These are phyloP conservation scores for Caranx melampygus DNA, from an alignment of 2,113 vertebrate species.

Conservation along the genomic window DNA sequence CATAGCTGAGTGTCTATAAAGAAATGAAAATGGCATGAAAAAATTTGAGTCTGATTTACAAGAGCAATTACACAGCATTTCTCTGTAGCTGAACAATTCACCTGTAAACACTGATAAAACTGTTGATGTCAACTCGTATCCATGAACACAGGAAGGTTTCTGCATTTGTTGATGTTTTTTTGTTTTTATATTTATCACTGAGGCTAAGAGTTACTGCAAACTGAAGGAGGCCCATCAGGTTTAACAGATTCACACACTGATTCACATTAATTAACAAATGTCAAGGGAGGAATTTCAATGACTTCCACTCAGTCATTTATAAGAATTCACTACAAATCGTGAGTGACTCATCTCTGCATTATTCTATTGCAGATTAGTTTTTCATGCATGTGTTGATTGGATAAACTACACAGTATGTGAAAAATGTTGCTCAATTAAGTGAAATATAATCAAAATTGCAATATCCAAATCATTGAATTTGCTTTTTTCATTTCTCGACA, in stretches of 20 bases:
- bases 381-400: not conserved
- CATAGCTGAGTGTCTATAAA: constrained; percentile 57
- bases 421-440: not conserved
- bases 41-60: constrained; percentile 56
- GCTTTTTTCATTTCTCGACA: too few relatives aligned
- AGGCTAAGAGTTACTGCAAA: not conserved
- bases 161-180: not conserved
- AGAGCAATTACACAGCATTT: constrained; percentile 35
- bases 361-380: not conserved
- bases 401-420: not conserved
- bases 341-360: not conserved
- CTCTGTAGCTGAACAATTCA: constrained; percentile 53
- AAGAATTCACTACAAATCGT: not conserved
- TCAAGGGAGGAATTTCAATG: not conserved
- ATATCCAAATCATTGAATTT: too few relatives aligned
- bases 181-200: not conserved
- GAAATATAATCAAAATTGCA: too few relatives aligned
- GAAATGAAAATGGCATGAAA: constrained; percentile 70
- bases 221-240: not conserved
- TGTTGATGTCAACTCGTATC: constrained; percentile 14
- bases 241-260: not conserved
- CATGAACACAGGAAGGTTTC: not conserved
- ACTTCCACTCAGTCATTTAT: too few relatives aligned
- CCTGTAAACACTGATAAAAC: not conserved
- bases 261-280: not conserved